phyloP scores from a whole-genome alignment of 1,140 invertebrate species.

The Camponotus vicinus region DNA sequence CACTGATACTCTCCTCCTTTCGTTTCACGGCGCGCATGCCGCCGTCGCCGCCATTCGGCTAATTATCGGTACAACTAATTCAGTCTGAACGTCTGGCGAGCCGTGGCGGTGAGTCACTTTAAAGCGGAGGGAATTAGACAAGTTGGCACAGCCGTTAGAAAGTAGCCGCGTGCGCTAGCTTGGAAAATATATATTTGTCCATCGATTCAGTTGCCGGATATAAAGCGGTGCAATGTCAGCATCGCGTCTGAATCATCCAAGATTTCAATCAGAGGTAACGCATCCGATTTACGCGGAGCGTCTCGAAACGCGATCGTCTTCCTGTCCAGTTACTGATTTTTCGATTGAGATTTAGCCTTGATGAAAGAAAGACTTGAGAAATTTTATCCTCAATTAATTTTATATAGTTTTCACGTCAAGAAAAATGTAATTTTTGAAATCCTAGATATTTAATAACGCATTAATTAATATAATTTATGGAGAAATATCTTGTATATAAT shows the following conservation, averaged over 20 bases:
- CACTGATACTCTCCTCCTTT: conserved; percentile 53
- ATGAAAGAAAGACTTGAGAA: background rate
- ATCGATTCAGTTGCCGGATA: conserved; percentile 36
- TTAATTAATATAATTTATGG: conserved; percentile 4
- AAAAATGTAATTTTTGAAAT: background rate
- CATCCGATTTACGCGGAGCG: background rate
- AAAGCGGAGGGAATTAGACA: conserved; percentile 44
- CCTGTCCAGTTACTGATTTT: background rate
- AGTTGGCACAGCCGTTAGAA: conserved; percentile 53
- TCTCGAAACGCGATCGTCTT: background rate
- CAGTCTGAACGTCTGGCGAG: conserved; percentile 19
- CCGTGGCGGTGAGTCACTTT: conserved; percentile 58
- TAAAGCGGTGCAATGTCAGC: background rate
- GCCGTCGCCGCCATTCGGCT: background rate
- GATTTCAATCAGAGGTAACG: conserved; percentile 11
- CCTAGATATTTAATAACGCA: background rate
- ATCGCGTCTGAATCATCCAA: conserved; percentile 4
- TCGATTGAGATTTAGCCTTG: background rate
- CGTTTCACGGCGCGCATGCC: conserved; percentile 20
- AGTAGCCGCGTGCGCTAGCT: conserved; percentile 15
- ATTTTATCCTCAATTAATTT: background rate
- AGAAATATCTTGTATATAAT: background rate
- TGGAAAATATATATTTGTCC: conserved; percentile 50
- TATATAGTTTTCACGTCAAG: conserved; percentile 10
- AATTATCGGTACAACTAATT: conserved; percentile 46